A percentile compares a stretch with the other conserved stretches of the same genome.
These are phyloP conservation scores for Digitonthophagus gazella DNA, from an alignment of 2,888 invertebrate species.

Conservation along the genomic window DNA sequence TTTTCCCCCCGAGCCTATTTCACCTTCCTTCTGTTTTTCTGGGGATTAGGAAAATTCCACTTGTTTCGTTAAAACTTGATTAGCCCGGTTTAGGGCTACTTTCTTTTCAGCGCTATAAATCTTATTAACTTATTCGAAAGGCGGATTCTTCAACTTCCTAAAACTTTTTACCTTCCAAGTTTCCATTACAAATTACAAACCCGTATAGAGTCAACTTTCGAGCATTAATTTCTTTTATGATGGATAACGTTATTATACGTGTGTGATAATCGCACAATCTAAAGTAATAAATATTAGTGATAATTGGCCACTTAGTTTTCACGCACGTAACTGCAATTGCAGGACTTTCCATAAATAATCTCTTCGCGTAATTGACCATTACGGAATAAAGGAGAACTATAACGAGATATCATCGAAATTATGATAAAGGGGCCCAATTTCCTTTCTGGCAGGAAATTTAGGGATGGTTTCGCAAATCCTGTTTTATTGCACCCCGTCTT, in stretches of 20 bases:
- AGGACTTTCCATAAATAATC: not conserved
- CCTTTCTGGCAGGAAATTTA: not conserved
- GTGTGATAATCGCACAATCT: not conserved
- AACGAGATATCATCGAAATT: not conserved
- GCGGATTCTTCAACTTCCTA: not conserved
- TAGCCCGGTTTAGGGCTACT: conserved; percentile 27
- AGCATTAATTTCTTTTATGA: not conserved
- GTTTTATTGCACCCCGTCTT: not conserved
- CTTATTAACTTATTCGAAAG: conserved; percentile 26
- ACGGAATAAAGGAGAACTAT: not conserved
- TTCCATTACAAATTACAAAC: not conserved
- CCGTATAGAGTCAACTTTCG: not conserved
- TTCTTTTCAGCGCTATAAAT: conserved; percentile 29
- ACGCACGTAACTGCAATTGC: not conserved
- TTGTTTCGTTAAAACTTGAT: conserved; percentile 28
- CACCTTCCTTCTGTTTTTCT: conserved; percentile 14
- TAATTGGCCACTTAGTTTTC: not conserved
- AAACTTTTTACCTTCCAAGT: not conserved
- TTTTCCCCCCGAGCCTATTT: not conserved
- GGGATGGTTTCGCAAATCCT: not conserved
- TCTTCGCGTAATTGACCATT: not conserved
- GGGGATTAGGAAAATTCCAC: conserved; percentile 24
- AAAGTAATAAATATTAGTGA: not conserved
- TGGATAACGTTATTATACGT: not conserved
- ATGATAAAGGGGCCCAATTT: not conserved